These are phyloP conservation scores for Penaeus vannamei DNA, from an alignment of 1,140 invertebrate genomes.

Conservation along the genomic window DNA sequence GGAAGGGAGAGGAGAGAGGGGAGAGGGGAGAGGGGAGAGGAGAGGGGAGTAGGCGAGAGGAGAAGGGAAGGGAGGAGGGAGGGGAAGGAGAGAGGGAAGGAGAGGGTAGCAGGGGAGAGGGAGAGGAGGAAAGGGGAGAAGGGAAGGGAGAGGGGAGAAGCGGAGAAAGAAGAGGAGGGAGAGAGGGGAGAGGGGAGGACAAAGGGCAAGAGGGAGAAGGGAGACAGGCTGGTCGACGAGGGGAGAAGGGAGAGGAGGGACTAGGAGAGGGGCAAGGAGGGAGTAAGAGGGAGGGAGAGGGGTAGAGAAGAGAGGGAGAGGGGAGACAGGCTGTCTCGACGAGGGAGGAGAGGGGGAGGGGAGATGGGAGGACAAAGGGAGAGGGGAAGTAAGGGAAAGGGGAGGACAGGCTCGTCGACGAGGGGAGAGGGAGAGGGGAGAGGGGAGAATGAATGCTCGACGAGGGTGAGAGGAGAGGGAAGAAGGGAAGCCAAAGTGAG, in stretches of 20 bases:
- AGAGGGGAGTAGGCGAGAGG: not conserved
- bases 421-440: too few relatives aligned
- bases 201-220: not conserved
- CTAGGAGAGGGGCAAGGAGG: not conserved
- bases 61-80: not conserved
- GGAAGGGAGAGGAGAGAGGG: not conserved
- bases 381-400: not conserved
- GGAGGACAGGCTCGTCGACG: not conserved
- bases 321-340: not conserved
- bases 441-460: too few relatives aligned
- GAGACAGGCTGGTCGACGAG: not conserved
- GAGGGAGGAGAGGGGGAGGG: not conserved
- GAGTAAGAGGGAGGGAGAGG: not conserved
- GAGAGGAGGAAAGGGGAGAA: not conserved
- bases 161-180: slow-evolving; percentile 13
- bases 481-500: too few relatives aligned
- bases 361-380: not conserved
- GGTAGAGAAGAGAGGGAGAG: not conserved
- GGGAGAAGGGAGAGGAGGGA: not conserved
- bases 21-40: not conserved
- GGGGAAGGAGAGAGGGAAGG: not conserved
- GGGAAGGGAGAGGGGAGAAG: not conserved
- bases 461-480: too few relatives aligned
- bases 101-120: not conserved
- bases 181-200: not conserved